Evolutionary conservation across 1,140 invertebrate genomes (phyloP).

Genomic region (Drosophila watanabei): DNA sequence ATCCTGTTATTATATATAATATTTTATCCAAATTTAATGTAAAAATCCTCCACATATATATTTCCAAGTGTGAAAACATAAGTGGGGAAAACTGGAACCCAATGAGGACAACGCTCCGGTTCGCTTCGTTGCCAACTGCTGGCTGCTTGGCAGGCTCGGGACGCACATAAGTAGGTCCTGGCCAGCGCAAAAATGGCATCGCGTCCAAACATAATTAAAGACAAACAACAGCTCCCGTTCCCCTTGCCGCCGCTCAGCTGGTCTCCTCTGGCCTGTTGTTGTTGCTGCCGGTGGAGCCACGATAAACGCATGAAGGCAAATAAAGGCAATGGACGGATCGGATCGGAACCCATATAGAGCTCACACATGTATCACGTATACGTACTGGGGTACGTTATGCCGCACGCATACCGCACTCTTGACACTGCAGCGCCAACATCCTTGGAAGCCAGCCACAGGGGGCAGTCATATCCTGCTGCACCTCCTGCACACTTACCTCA

Average conservation of each 20-base stretch:
- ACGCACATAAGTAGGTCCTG: slow-evolving; percentile 69
- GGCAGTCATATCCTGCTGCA: slow-evolving; percentile 9
- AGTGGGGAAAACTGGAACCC: neutral
- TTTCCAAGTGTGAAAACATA: slow-evolving; percentile 2
- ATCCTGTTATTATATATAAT: neutral
- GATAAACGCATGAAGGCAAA: slow-evolving; percentile 71
- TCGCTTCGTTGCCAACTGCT: slow-evolving; percentile 12
- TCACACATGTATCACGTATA: slow-evolving; percentile 19
- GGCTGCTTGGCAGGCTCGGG: slow-evolving; percentile 37
- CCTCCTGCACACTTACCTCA: slow-evolving; percentile 9
- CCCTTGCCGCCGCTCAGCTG: neutral
- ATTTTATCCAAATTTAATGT: neutral
- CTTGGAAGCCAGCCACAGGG: slow-evolving; percentile 47
- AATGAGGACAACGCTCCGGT: slow-evolving; percentile 10
- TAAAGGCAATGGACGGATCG: slow-evolving; percentile 61
- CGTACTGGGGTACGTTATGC: slow-evolving; percentile 1
- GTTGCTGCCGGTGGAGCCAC: slow-evolving; percentile 19
- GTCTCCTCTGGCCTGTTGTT: slow-evolving; percentile 21
- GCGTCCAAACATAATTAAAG: slow-evolving; percentile 84
- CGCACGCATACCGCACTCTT: slow-evolving; percentile 23
- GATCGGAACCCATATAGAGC: slow-evolving; percentile 34
- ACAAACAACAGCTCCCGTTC: slow-evolving; percentile 70
- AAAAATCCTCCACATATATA: neutral
- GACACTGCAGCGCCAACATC: slow-evolving; percentile 41
- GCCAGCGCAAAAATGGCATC: slow-evolving; percentile 66